Conservation (phyloP, 1,140 invertebrate species). For the Parapsyche elsis region DNA sequence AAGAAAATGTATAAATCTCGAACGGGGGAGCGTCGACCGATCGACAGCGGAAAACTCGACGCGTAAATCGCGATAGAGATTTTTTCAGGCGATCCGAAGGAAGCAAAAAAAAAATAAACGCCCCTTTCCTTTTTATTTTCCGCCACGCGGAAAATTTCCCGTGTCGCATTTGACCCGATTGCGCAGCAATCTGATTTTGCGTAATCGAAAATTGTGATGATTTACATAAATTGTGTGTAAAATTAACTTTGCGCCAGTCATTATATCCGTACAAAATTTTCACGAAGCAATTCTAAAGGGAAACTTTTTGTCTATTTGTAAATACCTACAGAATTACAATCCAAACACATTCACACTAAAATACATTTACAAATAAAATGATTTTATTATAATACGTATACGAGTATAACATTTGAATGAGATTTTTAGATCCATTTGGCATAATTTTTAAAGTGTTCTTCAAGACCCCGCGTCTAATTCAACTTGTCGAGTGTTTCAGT, state of each 20-base stretch:
- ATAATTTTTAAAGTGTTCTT: too few relatives aligned
- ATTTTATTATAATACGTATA: too few relatives aligned
- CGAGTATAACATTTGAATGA: not conserved
- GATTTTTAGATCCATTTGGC: not conserved
- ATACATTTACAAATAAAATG: too few relatives aligned
- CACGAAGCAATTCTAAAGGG: not conserved
- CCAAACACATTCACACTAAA: too few relatives aligned
- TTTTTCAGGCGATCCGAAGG: not conserved
- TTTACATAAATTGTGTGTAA: slow-evolving; percentile 29
- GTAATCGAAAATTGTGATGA: slow-evolving; percentile 26
- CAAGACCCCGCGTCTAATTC: too few relatives aligned
- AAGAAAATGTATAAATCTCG: slow-evolving; percentile 40
- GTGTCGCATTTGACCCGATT: not conserved
- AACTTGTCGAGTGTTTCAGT: too few relatives aligned
- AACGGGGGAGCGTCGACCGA: not conserved
- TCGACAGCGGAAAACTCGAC: slow-evolving; percentile 12
- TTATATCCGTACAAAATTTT: not conserved
- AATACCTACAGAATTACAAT: too few relatives aligned
- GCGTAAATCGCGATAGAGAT: not conserved
- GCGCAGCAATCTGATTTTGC: slow-evolving; percentile 4
- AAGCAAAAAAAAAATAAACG: not conserved
- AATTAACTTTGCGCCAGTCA: slow-evolving; percentile 20
- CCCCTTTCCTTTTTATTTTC: too few relatives aligned
- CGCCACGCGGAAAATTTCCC: not conserved
- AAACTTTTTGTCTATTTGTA: too few relatives aligned